Evolutionary conservation across 2,888 invertebrate species (phyloP), one percentile per base, ranked within the genome.

Genomic region (Sylvicola cinctus): DNA sequence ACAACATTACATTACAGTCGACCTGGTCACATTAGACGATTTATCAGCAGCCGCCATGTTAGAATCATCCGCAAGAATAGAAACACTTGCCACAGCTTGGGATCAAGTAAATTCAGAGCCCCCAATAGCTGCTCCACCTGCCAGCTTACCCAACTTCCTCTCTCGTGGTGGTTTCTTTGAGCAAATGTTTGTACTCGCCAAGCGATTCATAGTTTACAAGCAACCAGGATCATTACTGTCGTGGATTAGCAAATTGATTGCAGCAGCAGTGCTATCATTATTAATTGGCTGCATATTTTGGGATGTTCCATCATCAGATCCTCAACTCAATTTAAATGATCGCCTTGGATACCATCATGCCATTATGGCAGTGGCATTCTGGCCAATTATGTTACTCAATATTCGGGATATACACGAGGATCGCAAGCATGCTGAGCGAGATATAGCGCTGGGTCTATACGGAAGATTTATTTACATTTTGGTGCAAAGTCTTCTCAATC

Each of bases 41-140:
- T 61, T 93, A 34, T 88, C 90, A 3, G 80, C 85, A 3, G 93
- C 93, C 46, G 91, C 93, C 16, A 80, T 91, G 77, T 56, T 88
- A 36, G 93, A 93, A 58, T 93, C 91, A 0, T 85, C 87, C 7
- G 87, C 88, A 39, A 70, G 93, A 44, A 88, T 93, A 43, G 85
- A 88, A 47, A 81, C 85, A 39, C 59, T 93, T 28, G 84, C 84
- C 3, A 83, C 83, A 43, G 70, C 85, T 36, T 58, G 57, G 57
- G 56, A 58, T 42, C 58, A 57, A 45, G 50, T 57, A 14, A 57
- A 56, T 30, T 52, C 39, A 48, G 68, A 46, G 57, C 67, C 43
- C 49, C 68, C 41, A 25, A 43, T 53, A 14, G 56, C 55, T 3
- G 85, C 85, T 2, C 77, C 87, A 27, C 87, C 87, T 1, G 74